A percentile compares a stretch with the other conserved stretches of the same genome.
phyloP scores from a whole-genome alignment of 2,797 vertebrate genomes.

The Fringilla coelebs region DNA sequence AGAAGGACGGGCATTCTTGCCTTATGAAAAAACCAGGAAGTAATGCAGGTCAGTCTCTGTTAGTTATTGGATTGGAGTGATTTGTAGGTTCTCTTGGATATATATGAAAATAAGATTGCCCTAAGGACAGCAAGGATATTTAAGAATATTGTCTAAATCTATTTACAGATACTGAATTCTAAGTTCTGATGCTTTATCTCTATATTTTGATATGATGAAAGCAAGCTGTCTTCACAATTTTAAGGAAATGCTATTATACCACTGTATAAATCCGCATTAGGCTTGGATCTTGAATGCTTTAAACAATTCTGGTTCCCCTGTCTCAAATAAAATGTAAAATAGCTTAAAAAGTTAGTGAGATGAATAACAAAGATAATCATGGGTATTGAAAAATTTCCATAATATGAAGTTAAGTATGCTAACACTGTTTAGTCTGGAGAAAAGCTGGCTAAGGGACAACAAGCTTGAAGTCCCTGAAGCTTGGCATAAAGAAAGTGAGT shows the following conservation, averaged over 20 bases:
- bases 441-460: neutral
- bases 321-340: neutral
- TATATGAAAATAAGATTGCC: slow-evolving; percentile 10
- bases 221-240: neutral
- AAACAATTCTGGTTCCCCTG: neutral
- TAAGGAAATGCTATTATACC: slow-evolving; percentile 3
- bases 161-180: neutral
- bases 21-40: neutral
- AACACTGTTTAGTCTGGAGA: neutral
- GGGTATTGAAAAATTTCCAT: neutral
- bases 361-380: neutral
- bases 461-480: neutral
- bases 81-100: neutral
- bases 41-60: neutral
- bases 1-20: neutral
- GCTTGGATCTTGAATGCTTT: neutral
- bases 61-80: neutral
- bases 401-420: neutral
- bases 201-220: neutral
- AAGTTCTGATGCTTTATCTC: neutral
- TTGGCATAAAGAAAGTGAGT: neutral
- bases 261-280: slow-evolving; percentile 14
- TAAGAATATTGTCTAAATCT: slow-evolving; percentile 12
- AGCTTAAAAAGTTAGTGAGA: neutral
- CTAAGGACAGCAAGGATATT: neutral